Base-by-base conservation (phyloP, 2,113 vertebrate genomes). In the Chaetura pelagica region DNA sequence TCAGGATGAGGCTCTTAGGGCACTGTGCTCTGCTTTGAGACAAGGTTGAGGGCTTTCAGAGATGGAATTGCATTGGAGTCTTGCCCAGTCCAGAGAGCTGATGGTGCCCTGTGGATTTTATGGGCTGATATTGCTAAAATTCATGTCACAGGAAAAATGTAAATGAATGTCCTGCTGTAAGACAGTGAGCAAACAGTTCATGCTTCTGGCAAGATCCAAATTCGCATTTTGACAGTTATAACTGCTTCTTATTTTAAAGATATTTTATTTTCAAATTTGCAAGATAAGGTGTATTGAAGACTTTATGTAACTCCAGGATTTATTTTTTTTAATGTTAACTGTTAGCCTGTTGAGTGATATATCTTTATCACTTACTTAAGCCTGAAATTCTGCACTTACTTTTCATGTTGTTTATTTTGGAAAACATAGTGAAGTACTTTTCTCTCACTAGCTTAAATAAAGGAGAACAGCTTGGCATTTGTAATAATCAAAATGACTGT, bases 341-440 rank as follows among this genome's bases (percentile, higher is more conserved):
- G 27, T 81, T 67, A 46, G 12, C 8, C 7, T 13, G 14, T 40
- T 30, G 35, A 95, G 51, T 95, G 88, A 71, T 46, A 51, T 11
- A 58, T 76, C 35, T 88, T 90, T 87, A 73, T 62, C n/a, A 32
- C n/a, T 67, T 74, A 93, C n/a, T 67, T 74, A 93, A 86, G 42
- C 21, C 30, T 88, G 63, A 74, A 88, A 80, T 55, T 63, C 42
- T 77, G 20, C 22, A 30, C 51, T 89, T 68, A 10, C 24, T 74
- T 94, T 91, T 54, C 40, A 14, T 32, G 15, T 19, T 94, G 46
- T 54, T 92, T 94, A 34, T 66, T 94, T 92, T 93, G 78, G 75
- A 95, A 87, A 93, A 79, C 10, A 20, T 10, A 58, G 17, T 20
- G 2, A 85, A 83, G 24, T 48, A 9, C 4, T 72, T 42, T 87